Evolutionary conservation across 35 echinoderm and acorn worm species (phyloP).

Genomic region (Apostichopus parvimensis): DNA sequence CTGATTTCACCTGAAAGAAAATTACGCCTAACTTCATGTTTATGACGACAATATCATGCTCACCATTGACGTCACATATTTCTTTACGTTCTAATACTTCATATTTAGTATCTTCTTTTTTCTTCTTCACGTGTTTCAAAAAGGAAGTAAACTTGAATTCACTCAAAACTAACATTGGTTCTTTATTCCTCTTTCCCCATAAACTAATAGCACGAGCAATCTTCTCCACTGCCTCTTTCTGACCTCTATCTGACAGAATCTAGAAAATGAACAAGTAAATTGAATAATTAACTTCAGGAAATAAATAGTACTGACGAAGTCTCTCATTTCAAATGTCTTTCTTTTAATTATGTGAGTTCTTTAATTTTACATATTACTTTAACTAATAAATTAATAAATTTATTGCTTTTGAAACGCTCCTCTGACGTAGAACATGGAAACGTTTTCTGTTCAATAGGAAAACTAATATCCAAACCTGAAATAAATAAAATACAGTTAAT

Average conservation of each 20-base stretch:
- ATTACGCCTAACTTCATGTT: not conserved
- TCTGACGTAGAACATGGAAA: not conserved
- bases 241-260: constrained; percentile 21
- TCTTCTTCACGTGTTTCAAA: not conserved
- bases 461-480: too few species aligned
- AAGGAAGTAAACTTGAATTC: constrained; percentile 38
- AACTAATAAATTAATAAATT: not conserved
- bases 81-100: not conserved
- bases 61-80: not conserved
- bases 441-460: not conserved
- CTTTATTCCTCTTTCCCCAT: not conserved
- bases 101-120: not conserved
- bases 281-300: not conserved
- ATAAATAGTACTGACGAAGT: not conserved
- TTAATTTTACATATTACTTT: not conserved
- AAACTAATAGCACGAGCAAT: not conserved
- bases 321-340: not conserved
- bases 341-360: not conserved
- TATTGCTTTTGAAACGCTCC: not conserved
- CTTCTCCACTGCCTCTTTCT: constrained; percentile 44
- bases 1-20: constrained; percentile 34
- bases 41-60: constrained; percentile 45
- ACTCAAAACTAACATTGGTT: constrained; percentile 29
- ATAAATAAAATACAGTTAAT: too few species aligned
- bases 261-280: not conserved